These are phyloP conservation scores for Tachystola acroxantha DNA, from an alignment of 2,888 invertebrate species.

Conservation along the genomic window DNA sequence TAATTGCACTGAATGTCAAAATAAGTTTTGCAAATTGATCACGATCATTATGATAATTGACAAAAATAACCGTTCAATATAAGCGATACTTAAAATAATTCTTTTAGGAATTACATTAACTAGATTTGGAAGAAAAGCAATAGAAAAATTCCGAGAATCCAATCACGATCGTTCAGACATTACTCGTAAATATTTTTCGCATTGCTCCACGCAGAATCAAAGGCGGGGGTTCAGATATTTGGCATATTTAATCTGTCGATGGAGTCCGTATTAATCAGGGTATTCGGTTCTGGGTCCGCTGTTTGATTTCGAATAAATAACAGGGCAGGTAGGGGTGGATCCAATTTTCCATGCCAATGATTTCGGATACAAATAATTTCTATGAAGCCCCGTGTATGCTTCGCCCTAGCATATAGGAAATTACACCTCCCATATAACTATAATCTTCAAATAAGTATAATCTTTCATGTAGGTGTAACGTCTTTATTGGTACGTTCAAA, in stretches of 20 bases:
- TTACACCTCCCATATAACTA: too few species aligned
- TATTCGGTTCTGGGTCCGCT: slow-evolving; percentile 12
- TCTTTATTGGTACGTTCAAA: too few species aligned
- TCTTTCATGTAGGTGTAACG: too few species aligned
- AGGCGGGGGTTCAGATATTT: slow-evolving; percentile 25
- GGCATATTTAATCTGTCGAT: slow-evolving; percentile 38
- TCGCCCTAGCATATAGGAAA: too few species aligned
- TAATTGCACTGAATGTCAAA: too few species aligned
- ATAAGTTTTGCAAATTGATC: too few species aligned
- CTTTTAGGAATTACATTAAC: too few species aligned
- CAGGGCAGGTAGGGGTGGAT: slow-evolving; percentile 26
- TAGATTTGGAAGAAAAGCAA: neutral
- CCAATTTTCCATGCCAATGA: slow-evolving; percentile 35
- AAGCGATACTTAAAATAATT: too few species aligned
- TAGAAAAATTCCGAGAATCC: neutral
- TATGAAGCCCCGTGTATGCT: slow-evolving; percentile 11
- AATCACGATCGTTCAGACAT: neutral
- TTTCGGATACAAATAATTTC: slow-evolving; percentile 23
- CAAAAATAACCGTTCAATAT: too few species aligned
- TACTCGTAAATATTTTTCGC: slow-evolving; percentile 25
- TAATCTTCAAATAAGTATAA: too few species aligned
- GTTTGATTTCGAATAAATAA: slow-evolving; percentile 38
- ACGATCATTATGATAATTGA: too few species aligned
- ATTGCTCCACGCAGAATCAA: slow-evolving; percentile 27
- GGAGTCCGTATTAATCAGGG: slow-evolving; percentile 32